Conservation (phyloP, 2,113 vertebrate genomes). For the Atrichornis clamosus region DNA sequence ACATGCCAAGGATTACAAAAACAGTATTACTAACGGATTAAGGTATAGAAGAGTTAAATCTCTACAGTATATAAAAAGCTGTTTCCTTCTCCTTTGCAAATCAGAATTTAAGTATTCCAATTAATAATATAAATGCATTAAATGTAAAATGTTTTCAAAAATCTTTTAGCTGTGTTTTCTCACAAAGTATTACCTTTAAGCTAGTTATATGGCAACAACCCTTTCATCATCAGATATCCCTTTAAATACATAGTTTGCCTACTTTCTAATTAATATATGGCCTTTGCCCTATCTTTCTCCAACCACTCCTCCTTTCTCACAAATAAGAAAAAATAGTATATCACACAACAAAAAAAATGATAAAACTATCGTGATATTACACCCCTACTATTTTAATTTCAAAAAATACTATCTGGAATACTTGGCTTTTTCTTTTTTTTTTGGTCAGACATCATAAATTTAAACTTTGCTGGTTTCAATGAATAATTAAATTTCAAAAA, state of each 20-base stretch:
- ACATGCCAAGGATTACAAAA: neutral
- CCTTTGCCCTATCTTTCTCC: neutral
- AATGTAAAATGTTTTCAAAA: neutral
- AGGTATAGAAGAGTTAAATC: neutral
- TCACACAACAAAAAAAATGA: neutral
- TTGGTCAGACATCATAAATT: neutral
- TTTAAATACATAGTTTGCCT: neutral
- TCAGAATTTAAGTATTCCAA: neutral
- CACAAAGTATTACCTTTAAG: neutral
- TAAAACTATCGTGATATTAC: neutral
- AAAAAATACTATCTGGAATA: neutral
- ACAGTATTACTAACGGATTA: neutral
- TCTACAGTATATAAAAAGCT: neutral
- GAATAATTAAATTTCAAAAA: conserved; percentile 49
- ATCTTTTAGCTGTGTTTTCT: neutral
- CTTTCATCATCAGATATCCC: neutral
- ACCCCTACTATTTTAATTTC: neutral
- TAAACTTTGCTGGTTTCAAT: neutral
- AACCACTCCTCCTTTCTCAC: neutral
- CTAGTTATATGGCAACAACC: neutral
- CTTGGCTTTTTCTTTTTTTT: neutral
- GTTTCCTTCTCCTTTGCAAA: neutral
- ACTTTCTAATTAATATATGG: neutral
- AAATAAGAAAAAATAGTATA: neutral
- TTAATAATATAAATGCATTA: neutral